Conservation (phyloP, 2,113 vertebrate species). For the Anas platyrhynchos region DNA sequence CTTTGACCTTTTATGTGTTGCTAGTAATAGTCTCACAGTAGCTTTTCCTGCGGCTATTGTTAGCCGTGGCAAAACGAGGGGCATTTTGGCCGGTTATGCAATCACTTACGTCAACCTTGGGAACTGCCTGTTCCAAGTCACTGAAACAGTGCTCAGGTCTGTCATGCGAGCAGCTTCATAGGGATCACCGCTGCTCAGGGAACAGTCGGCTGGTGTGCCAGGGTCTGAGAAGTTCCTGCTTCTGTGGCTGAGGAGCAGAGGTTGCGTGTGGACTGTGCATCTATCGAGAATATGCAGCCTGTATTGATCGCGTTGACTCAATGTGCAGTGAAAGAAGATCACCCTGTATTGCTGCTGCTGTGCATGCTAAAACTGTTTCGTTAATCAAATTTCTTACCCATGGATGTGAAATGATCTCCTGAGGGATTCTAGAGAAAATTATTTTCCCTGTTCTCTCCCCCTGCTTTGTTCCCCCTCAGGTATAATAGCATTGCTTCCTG, state of each 20-base stretch:
- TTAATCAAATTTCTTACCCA: neutral
- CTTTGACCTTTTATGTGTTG: slow-evolving; percentile 1
- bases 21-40: neutral
- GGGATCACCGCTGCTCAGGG: neutral
- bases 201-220: neutral
- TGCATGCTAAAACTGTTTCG: neutral
- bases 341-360: neutral
- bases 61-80: neutral
- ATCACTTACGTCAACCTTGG: neutral
- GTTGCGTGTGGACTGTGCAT: neutral
- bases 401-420: neutral
- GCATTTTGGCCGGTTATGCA: slow-evolving; percentile 10
- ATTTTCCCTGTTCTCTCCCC: neutral
- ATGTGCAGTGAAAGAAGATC: neutral
- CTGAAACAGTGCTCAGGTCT: neutral
- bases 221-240: neutral
- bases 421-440: neutral
- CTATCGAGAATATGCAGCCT: neutral
- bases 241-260: neutral
- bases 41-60: slow-evolving; percentile 36
- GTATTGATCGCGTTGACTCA: neutral
- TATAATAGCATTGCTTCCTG: neutral
- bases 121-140: slow-evolving; percentile 12
- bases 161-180: neutral
- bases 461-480: neutral